Evolutionary conservation across 2,797 vertebrate genomes (phyloP), one percentile per base, ranked within the genome.

Genomic region (Eupleurogrammus muticus): DNA sequence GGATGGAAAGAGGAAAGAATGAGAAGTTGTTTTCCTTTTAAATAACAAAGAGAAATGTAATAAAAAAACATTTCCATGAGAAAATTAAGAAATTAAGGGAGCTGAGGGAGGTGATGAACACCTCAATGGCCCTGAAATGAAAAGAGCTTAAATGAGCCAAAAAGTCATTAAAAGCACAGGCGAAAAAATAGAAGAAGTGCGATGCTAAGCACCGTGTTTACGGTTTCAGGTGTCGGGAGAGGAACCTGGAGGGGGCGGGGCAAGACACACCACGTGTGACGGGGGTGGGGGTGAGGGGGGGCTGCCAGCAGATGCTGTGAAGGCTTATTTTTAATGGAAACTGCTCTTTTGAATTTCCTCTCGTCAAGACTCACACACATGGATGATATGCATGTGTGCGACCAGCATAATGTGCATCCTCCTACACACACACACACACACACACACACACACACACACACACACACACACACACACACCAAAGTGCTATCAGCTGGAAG

Each of bases 71-170:
- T 66, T 55, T 77, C 64, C 72, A 76, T 36, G 51, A 46, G 48
- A 72, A 38, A 51, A 50, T 50, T n/a, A n/a, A n/a, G 61, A 71
- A 82, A 81, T 69, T 55, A 58, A 66, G 58, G 20, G 10, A 70
- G 61, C 53, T 72, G 69, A 72, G 48, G 62, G 53, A 70, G 60
- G 72, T 36, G 75, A 72, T 79, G 49, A 87, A 87, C 36, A 63
- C 68, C 70, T 65, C 52, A 21, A 70, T 60, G 60, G 63, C 48
- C 38, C 66, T 70, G 9, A 64, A 60, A 83, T 76, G 11, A 80
- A 91, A 92, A 67, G 20, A 55, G 42, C 32, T 84, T 59, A 63
- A 61, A 57, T 52, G 77, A 78, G 56, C 50, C 76, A 8, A 75
- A 66, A 19, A 56, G 35, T 3, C 2, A 19, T 79, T 73, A 62